These are phyloP conservation scores for Poeciliopsis gracilis DNA, from an alignment of 2,797 vertebrate genomes.

Conservation along the genomic window DNA sequence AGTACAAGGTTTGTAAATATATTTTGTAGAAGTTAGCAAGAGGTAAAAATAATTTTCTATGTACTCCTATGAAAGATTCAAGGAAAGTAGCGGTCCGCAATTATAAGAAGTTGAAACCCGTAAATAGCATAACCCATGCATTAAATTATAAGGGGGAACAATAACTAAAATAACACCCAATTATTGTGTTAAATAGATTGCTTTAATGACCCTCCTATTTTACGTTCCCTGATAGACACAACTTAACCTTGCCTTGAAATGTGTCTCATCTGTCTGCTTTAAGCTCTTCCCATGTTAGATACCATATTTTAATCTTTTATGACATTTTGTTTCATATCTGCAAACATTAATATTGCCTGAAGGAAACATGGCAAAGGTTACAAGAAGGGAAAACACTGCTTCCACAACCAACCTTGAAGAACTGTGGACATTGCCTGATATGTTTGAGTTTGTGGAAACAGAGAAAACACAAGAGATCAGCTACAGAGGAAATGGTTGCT, in stretches of 20 bases:
- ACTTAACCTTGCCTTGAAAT: neutral
- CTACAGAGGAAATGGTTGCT: constrained; percentile 23
- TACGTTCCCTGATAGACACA: neutral
- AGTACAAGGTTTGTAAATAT: neutral
- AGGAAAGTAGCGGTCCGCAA: neutral
- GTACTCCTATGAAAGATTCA: neutral
- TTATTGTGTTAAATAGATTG: neutral
- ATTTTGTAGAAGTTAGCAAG: neutral
- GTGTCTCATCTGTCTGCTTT: neutral
- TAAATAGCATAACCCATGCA: neutral
- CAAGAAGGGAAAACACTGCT: neutral
- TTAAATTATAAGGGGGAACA: neutral
- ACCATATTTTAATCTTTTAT: constrained; percentile 7
- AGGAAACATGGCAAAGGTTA: constrained; percentile 8
- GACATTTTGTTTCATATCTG: neutral
- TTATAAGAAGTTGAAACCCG: neutral
- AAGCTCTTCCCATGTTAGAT: neutral
- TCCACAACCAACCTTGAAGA: constrained; percentile 21
- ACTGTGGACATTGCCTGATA: constrained; percentile 22
- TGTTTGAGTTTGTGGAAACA: constrained; percentile 32
- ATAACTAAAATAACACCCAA: neutral
- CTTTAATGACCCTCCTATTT: neutral
- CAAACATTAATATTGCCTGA: neutral
- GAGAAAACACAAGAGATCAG: constrained; percentile 19
- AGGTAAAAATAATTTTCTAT: neutral